Evolutionary conservation across 1,140 invertebrate genomes (phyloP), one percentile per base, ranked within the genome.

Genomic region (Ephestia elutella): DNA sequence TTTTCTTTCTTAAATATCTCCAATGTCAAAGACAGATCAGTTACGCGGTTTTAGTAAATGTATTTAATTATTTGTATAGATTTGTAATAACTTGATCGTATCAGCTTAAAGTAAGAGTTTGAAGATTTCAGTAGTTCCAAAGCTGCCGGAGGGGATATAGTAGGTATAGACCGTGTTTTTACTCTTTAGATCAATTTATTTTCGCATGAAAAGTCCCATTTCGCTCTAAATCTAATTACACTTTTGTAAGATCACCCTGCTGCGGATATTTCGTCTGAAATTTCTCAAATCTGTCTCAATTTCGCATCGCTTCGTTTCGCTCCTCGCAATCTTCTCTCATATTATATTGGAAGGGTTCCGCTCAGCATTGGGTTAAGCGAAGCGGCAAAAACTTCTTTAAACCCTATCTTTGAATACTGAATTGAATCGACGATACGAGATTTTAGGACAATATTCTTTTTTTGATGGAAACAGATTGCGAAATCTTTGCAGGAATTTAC

Each of bases 211-310:
- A n/a, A 0, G 13, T 5, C 38, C 1, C n/a, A 17, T n/a, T 17
- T 15, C 38, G 38, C 7, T 44, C 10, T 4, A 44, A 44, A 44
- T 44, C 1, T 44, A 44, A 44, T 44, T 44, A 15, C n/a, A 44
- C n/a, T 35, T 35, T 35, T 44, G 15, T 17, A 44, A 44, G 38
- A 44, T n/a, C 13, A 17, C 38, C 1, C 3, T n/a, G 13, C 15
- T n/a, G 0, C 13, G 13, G n/a, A 44, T 44, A 44, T 44, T 10
- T 13, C n/a, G 38, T 8, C 15, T 2, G 38, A 44, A 15, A 3
- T 44, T 44, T 4, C 15, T n/a, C 38, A 67, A 67, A 70, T 70
- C 62, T 70, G 65, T 70, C 68, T 67, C 68, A 25, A 25, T 25
- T 25, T 25, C 7, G 7, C 21, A 25, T 7, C 62, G 62, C 67